phyloP scores from a whole-genome alignment of 2,888 invertebrate species.

The Yponomeuta evonymella region DNA sequence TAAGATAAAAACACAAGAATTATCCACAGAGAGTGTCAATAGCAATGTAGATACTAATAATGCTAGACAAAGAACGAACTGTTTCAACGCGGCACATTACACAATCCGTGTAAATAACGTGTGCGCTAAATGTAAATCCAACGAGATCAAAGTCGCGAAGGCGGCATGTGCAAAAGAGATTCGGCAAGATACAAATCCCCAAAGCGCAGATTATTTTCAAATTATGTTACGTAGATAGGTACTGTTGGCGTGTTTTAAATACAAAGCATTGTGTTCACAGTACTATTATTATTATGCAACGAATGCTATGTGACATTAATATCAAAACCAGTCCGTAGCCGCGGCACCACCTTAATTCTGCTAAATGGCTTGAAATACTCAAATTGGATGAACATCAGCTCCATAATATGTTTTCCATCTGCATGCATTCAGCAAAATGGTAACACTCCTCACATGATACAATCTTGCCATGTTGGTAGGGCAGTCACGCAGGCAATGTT shows the following conservation, averaged over 20 bases:
- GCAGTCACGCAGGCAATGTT: slow-evolving; percentile 40
- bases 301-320: slow-evolving; percentile 21
- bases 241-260: slow-evolving; percentile 55
- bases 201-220: slow-evolving; percentile 40
- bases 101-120: not conserved
- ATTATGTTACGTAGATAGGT: slow-evolving; percentile 35
- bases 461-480: not conserved
- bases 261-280: slow-evolving; percentile 53
- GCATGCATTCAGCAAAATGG: not conserved
- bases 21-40: not conserved
- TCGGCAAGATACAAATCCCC: slow-evolving; percentile 16
- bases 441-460: not conserved
- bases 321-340: not conserved
- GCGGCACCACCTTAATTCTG: not conserved
- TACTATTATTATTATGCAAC: slow-evolving; percentile 45
- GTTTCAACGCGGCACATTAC: not conserved
- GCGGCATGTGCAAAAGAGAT: slow-evolving; percentile 4
- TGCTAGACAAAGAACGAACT: not conserved
- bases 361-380: slow-evolving; percentile 6
- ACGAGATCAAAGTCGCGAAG: slow-evolving; percentile 1
- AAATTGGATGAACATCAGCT: not conserved
- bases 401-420: not conserved
- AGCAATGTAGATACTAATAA: not conserved
- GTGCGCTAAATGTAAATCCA: not conserved
- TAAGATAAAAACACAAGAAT: not conserved